A percentile compares a stretch with the other conserved stretches of the same genome.
These are phyloP conservation scores for Ginglymostoma cirratum DNA, from an alignment of 2,113 vertebrate species.

Conservation along the genomic window DNA sequence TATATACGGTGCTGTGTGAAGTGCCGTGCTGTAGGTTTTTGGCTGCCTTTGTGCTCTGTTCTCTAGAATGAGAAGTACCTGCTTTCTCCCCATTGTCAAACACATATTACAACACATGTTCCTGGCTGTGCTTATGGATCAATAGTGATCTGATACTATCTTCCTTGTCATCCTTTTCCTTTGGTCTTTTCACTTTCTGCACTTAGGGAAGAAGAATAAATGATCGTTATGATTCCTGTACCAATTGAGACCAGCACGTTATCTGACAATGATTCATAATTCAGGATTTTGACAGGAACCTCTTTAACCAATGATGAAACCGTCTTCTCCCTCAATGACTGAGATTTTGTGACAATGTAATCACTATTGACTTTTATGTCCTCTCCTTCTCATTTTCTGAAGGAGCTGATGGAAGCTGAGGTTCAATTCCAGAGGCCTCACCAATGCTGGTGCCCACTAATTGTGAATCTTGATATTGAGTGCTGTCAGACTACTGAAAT, in stretches of 20 bases:
- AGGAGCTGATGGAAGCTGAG: neutral
- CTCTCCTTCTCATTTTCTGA: neutral
- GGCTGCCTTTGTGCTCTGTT: neutral
- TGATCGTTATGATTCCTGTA: neutral
- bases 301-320: neutral
- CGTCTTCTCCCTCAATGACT: neutral
- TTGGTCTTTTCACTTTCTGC: neutral
- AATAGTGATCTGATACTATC: neutral
- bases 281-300: too few species aligned
- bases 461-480: neutral
- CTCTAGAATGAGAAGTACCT: neutral
- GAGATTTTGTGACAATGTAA: neutral
- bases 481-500: neutral
- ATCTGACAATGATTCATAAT: neutral
- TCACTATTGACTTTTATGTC: neutral
- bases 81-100: neutral
- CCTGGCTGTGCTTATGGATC: neutral
- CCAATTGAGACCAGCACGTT: neutral
- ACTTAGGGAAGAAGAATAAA: neutral
- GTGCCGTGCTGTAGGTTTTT: neutral
- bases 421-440: neutral
- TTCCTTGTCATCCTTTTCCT: neutral
- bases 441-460: too few species aligned
- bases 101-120: neutral
- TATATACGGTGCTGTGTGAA: neutral